Evolutionary conservation across 2,797 vertebrate species (phyloP).

Genomic region (Oceanodroma leucorhoa): DNA sequence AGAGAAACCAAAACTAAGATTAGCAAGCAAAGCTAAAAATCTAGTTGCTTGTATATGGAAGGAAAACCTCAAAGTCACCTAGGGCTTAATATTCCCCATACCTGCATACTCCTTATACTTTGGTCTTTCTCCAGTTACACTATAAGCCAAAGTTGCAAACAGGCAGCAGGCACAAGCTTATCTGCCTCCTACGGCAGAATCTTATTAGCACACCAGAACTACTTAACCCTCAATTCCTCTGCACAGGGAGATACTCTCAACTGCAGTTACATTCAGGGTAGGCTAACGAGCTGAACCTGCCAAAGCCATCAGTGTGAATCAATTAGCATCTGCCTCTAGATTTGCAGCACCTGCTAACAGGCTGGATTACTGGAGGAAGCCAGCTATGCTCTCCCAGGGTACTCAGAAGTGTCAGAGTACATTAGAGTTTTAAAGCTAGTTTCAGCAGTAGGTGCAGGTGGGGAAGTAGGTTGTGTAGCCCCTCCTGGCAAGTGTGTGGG

Average conservation of each 20-base stretch:
- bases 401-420: not conserved
- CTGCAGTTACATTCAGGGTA: not conserved
- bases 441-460: not conserved
- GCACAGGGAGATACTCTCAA: not conserved
- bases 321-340: slow-evolving; percentile 54
- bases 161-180: not conserved
- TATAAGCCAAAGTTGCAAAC: not conserved
- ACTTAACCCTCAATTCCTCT: not conserved
- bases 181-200: not conserved
- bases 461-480: not conserved
- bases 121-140: not conserved
- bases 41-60: fast-evolving
- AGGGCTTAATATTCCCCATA: not conserved
- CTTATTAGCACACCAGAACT: not conserved
- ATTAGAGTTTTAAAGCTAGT: slow-evolving; percentile 5
- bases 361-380: not conserved
- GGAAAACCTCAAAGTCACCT: not conserved
- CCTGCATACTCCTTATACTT: not conserved
- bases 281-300: slow-evolving; percentile 14
- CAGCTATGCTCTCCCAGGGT: not conserved
- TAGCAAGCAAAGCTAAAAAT: not conserved
- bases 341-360: slow-evolving; percentile 36
- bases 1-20: not conserved
- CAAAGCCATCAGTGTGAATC: not conserved
- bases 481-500: not conserved